Evolutionary conservation across 2,797 vertebrate genomes (phyloP).

Genomic region (Malacoraja senta): DNA sequence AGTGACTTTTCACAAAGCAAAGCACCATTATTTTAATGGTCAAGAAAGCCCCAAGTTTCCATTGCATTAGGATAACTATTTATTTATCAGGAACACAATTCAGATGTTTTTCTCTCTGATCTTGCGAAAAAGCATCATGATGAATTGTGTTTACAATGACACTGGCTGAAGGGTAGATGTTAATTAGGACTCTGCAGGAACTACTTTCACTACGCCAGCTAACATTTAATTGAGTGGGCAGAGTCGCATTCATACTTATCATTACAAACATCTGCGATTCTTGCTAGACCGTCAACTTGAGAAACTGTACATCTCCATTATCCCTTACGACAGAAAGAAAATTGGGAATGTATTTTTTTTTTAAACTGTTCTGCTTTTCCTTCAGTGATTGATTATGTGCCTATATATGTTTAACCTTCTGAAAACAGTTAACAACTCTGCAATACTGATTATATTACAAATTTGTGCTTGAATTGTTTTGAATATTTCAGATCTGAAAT

Average conservation of each 20-base stretch:
- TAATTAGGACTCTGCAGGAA: neutral
- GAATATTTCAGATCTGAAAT: conserved; percentile 68
- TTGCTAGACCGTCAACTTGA: neutral
- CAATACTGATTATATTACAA: neutral
- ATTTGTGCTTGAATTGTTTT: neutral
- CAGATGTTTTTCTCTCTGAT: neutral
- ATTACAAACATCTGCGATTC: neutral
- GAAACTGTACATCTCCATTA: neutral
- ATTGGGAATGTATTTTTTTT: neutral
- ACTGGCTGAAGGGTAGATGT: neutral
- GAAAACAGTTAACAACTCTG: neutral
- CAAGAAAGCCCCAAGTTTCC: neutral
- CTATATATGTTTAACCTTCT: neutral
- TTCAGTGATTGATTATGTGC: too few species aligned
- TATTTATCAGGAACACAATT: neutral
- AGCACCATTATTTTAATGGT: too few species aligned
- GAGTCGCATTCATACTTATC: neutral
- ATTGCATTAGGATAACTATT: neutral
- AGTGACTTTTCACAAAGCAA: too few species aligned
- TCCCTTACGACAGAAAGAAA: neutral
- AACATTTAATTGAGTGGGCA: neutral
- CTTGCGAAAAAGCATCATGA: neutral
- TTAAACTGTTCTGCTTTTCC: neutral
- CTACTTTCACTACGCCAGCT: neutral
- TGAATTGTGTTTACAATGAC: neutral